Evolutionary conservation across 2,113 vertebrate genomes (phyloP).

Genomic region (Lota lota): DNA sequence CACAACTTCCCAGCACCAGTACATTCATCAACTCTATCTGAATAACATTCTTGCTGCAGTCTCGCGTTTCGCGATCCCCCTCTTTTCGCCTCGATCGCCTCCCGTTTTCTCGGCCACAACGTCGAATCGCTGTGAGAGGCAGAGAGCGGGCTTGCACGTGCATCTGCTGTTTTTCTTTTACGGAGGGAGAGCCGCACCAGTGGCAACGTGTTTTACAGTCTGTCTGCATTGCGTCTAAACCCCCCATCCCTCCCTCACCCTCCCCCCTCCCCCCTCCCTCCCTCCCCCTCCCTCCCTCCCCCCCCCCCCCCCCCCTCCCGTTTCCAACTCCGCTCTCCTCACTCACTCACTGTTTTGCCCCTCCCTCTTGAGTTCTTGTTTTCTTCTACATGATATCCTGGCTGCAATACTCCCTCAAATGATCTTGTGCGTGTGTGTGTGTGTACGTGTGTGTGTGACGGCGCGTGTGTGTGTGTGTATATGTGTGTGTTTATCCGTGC

Average conservation of each 20-base stretch:
- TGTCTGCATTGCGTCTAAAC: constrained; percentile 79
- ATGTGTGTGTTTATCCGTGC: too few species aligned
- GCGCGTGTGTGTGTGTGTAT: too few species aligned
- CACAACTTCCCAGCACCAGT: too few species aligned
- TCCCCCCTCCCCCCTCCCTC: constrained; percentile 18
- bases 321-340: neutral
- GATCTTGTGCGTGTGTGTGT: constrained; percentile 7
- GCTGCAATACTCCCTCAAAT: constrained; percentile 1
- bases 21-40: too few species aligned
- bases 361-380: constrained; percentile 9
- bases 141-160: too few species aligned
- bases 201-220: constrained; percentile 59
- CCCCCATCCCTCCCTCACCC: constrained; percentile 29
- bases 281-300: constrained; percentile 11
- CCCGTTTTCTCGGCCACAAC: too few species aligned
- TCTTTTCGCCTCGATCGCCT: too few species aligned
- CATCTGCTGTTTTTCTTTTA: constrained; percentile 23
- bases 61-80: too few species aligned
- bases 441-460: constrained; percentile 2
- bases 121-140: too few species aligned
- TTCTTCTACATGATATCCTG: constrained; percentile 18
- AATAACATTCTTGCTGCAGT: too few species aligned
- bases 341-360: neutral
- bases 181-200: constrained; percentile 33
- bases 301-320: constrained; percentile 5